A percentile compares a stretch with the other conserved stretches of the same genome.
phyloP scores from a whole-genome alignment of 2,888 invertebrate species.

The Acronicta aceris region DNA sequence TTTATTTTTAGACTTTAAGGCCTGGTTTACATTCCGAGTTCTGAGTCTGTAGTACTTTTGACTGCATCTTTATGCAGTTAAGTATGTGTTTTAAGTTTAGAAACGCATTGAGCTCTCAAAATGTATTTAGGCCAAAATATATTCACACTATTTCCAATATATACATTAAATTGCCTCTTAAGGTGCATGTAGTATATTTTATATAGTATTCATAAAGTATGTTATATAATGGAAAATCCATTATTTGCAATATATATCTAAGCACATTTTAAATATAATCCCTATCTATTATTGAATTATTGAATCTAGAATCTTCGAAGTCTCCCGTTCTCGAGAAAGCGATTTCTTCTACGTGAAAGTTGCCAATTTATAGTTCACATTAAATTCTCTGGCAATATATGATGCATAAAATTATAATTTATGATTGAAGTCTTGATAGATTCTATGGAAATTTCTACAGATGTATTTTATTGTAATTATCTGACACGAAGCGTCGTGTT shows the following conservation, averaged over 20 bases:
- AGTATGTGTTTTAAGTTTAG: background rate
- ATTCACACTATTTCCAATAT: too few relatives aligned
- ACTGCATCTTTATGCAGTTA: background rate
- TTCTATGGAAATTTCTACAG: background rate
- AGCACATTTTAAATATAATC: too few relatives aligned
- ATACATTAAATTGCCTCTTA: too few relatives aligned
- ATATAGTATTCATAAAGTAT: too few relatives aligned
- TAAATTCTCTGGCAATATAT: slow-evolving; percentile 22
- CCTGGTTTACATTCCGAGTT: slow-evolving; percentile 38
- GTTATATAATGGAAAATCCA: too few relatives aligned
- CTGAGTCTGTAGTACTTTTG: slow-evolving; percentile 8
- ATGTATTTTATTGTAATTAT: too few relatives aligned
- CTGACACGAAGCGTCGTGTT: background rate
- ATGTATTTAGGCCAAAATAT: too few relatives aligned
- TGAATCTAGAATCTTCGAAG: background rate
- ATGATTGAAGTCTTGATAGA: background rate
- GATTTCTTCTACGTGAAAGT: slow-evolving; percentile 43
- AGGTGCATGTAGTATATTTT: too few relatives aligned
- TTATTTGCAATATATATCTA: too few relatives aligned
- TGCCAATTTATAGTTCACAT: slow-evolving; percentile 27
- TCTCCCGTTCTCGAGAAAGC: background rate
- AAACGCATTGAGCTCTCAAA: too few relatives aligned
- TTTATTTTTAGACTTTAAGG: slow-evolving; percentile 44
- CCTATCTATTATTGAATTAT: too few relatives aligned
- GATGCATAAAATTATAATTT: slow-evolving; percentile 33